phyloP scores from a whole-genome alignment of 2,797 vertebrate species.

The Hafferia zeledoni region DNA sequence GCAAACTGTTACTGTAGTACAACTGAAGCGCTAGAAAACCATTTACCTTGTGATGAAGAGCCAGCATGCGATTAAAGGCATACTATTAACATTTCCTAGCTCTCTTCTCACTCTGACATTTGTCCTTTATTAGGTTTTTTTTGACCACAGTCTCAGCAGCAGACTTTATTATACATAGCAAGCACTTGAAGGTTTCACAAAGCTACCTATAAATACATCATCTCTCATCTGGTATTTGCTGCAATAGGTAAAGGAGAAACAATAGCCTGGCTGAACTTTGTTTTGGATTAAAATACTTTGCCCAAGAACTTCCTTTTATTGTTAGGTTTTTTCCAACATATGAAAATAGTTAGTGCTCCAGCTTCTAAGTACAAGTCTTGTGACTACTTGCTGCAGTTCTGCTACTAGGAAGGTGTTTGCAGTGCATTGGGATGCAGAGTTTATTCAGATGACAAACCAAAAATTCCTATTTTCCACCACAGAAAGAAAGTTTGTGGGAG shows the following conservation, averaged over 20 bases:
- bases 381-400: not conserved
- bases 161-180: not conserved
- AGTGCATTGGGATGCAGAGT: not conserved
- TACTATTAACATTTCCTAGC: conserved; percentile 7
- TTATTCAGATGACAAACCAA: not conserved
- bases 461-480: not conserved
- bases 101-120: not conserved
- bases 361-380: not conserved
- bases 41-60: conserved; percentile 19
- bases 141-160: not conserved
- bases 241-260: not conserved
- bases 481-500: not conserved
- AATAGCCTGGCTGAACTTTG: not conserved
- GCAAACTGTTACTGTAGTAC: conserved; percentile 12
- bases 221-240: not conserved
- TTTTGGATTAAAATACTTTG: not conserved
- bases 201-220: not conserved
- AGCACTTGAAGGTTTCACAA: not conserved
- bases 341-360: not conserved
- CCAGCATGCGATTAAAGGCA: not conserved
- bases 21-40: not conserved
- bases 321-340: not conserved
- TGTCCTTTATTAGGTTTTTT: not conserved
- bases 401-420: not conserved
- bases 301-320: not conserved